Evolutionary conservation across 1,140 invertebrate species (phyloP), one percentile per base, ranked within the genome.

Genomic region (Trachymyrmex cornetzi): DNA sequence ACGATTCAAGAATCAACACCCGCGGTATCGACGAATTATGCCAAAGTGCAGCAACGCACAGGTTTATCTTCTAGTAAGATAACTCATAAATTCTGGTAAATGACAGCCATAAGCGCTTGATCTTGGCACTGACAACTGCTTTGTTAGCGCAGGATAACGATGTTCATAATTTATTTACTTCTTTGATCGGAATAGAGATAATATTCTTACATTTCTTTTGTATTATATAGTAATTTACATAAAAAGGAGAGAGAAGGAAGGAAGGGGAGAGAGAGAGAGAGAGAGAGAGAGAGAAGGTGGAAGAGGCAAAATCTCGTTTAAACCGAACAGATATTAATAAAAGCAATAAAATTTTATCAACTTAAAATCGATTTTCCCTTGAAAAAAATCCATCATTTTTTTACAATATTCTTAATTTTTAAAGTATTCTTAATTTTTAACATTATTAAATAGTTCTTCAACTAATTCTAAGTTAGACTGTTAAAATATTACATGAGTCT

Each of bases 1-100:
- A 44, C 50, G 30, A 81, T 71, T 72, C 66, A 82, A 30, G 66
- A 81, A 80, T 69, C 48, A 81, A 74, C 24, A 59, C n/a, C n/a
- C 38, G 3, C 48, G 3, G 7, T 30, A 80, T 30, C 12, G 48
- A n/a, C 24, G 50, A 11, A 74, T 12, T 30, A 67, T 82, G 67
- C 38, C 67, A 82, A 50, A 38, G 19, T 22, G 6, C 44, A 19
- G 3, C 14, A 12, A 16, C n/a, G 12, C 44, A 7, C 27, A 16
- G 30, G 24, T 82, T 50, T 44, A 59, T 82, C 53, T 44, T 38
- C 22, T 34, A 3, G 24, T 61, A 16, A 48, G 66, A 72, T 71
- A 82, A 82, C 12, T 74, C 67, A 19, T 82, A 74, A 82, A 82
- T 72, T 27, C 6, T 44, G 16, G 1, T 59, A 72, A 82, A 82